Base-by-base conservation (phyloP, 2,113 vertebrate genomes). In the Oxygymnocypris stewartii region DNA sequence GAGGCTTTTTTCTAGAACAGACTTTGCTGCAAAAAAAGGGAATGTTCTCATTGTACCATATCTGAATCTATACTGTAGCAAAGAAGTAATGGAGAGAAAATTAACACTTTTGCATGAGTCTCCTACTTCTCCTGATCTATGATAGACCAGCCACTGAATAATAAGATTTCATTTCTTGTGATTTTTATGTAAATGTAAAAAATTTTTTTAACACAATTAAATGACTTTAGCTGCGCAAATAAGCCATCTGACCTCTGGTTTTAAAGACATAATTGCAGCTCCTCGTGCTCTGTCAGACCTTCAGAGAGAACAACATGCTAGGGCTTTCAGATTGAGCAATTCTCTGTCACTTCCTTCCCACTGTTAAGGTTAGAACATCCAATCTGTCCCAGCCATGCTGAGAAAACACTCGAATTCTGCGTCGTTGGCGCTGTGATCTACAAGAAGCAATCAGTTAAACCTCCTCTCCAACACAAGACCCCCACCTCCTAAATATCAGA, bases 371-470 rank as follows among this genome's bases (percentile, higher is more conserved):
- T 40, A 63, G 73, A 59, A 49, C 63, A 67, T 73, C 40, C 78
- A 85, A 81, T 76, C 42, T 65, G 1, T 14, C 44, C 77, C 37
- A 85, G 14, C 83, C 9, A 78, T 82, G 49, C 44, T 37, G 57
- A 69, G 44, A 82, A 77, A 69, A 82, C 71, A 63, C 65, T 75
- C 9, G 8, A 78, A 47, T 31, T 44, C 23, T 42, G 25, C 9
- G 8, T 71, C 44, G 4, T 12, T 42, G 14, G 40, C 47, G 11
- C 65, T 54, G 42, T 67, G 71, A 54, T 44, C 65, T 63, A 77
- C 23, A 59, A 61, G 54, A 61, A 63, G 75, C 86, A 61, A 61
- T 61, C 57, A 37, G 75, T 84, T 74, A 85, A 78, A 35, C n/a
- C 80, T 42, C 13, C 42, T 54, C 75, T 57, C 63, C 18, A 80